Evolutionary conservation across 2,113 vertebrate species (phyloP).

Genomic region (Baryphthengus martii): DNA sequence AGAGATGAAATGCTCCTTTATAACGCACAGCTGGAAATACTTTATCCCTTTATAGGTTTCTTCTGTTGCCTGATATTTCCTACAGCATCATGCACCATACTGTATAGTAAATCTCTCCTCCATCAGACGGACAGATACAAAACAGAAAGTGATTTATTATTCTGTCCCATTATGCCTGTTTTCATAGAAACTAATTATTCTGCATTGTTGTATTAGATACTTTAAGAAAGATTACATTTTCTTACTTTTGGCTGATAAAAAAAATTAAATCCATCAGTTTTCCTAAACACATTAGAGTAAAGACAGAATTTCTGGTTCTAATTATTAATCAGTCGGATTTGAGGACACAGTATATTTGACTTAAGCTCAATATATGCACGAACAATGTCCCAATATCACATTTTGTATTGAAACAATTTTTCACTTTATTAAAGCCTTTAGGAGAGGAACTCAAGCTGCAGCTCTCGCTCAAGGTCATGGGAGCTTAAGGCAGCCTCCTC

Average conservation of each 20-base stretch:
- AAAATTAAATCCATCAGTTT: conserved; percentile 86
- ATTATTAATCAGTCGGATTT: conserved; percentile 84
- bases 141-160: conserved; percentile 80
- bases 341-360: conserved; percentile 77
- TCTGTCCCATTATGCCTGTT: conserved; percentile 80
- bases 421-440: conserved; percentile 81
- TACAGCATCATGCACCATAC: conserved; percentile 31
- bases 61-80: conserved; percentile 34
- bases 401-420: conserved; percentile 81
- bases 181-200: conserved; percentile 84
- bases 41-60: conserved; percentile 24
- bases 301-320: conserved; percentile 79
- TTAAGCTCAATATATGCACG: conserved; percentile 78
- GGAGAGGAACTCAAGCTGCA: conserved; percentile 51
- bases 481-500: conserved; percentile 52
- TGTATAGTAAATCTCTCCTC: conserved; percentile 71
- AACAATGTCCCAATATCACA: conserved; percentile 78
- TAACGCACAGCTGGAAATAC: conserved; percentile 38
- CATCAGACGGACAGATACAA: conserved; percentile 73
- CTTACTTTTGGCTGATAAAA: conserved; percentile 83
- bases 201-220: conserved; percentile 84
- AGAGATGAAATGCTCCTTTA: background rate
- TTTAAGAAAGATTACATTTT: conserved; percentile 86
- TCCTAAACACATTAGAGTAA: conserved; percentile 81
- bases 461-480: conserved; percentile 39